These are phyloP conservation scores for Peromyscus melanophrys DNA, from an alignment of 2,797 vertebrate genomes.

Conservation along the genomic window DNA sequence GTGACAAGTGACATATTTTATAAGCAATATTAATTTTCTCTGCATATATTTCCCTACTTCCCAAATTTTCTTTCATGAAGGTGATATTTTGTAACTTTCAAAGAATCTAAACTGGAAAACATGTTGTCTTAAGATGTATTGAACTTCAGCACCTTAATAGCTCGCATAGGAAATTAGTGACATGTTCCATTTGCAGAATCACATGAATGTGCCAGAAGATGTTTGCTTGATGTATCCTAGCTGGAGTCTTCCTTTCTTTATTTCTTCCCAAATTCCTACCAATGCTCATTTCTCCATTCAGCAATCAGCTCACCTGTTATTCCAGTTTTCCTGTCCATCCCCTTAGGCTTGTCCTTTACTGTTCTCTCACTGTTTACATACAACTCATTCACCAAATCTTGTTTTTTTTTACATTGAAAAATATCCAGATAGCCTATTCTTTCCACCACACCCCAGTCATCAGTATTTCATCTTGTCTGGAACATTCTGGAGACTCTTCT, in stretches of 20 bases:
- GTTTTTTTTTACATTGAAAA: not conserved
- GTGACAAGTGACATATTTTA: not conserved
- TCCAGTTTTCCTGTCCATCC: not conserved
- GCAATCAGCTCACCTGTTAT: not conserved
- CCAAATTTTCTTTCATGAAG: not conserved
- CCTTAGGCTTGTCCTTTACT: not conserved
- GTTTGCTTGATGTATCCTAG: not conserved
- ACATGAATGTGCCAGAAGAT: not conserved
- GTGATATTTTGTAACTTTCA: conserved; percentile 13
- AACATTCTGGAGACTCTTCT: not conserved
- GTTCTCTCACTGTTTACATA: not conserved
- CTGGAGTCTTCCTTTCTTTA: not conserved
- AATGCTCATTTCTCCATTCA: not conserved
- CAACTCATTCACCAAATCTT: not conserved
- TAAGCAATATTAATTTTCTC: not conserved
- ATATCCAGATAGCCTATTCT: not conserved
- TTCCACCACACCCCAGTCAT: not conserved
- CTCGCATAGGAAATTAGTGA: not conserved
- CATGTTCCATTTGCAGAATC: not conserved
- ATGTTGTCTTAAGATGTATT: not conserved
- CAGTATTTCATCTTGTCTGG: not conserved
- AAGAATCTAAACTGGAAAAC: not conserved
- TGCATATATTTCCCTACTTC: not conserved
- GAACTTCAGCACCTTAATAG: not conserved
- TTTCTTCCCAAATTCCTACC: not conserved